These are phyloP conservation scores for Volucella inflata DNA, from an alignment of 2,888 invertebrate species.

Conservation along the genomic window DNA sequence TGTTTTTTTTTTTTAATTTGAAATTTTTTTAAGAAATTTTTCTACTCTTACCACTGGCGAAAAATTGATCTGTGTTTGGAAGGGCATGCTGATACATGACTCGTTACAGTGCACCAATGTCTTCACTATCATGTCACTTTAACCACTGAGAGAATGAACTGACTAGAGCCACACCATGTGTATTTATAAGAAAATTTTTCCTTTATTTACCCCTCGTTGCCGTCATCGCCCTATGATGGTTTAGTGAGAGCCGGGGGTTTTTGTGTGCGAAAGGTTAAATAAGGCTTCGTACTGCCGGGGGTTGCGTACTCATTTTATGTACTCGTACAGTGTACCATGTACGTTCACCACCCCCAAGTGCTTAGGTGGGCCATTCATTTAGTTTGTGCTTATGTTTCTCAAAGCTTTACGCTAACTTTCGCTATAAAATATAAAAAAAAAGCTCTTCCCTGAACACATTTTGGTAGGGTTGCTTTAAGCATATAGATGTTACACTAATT, in stretches of 20 bases:
- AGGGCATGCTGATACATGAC: constrained; percentile 84
- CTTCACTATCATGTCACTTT: constrained; percentile 84
- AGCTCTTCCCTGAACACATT: constrained; percentile 20
- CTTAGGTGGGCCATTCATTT: constrained; percentile 54
- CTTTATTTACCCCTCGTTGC: constrained; percentile 15
- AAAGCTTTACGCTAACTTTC: constrained; percentile 59
- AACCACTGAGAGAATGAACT: constrained; percentile 84
- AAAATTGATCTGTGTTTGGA: constrained; percentile 83
- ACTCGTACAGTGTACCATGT: constrained; percentile 15
- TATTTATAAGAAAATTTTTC: constrained; percentile 81
- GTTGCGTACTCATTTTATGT: not conserved
- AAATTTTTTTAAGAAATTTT: constrained; percentile 47
- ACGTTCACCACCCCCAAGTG: constrained; percentile 45
- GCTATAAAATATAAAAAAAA: constrained; percentile 22
- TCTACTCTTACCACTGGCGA: constrained; percentile 83
- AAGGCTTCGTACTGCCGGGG: constrained; percentile 13
- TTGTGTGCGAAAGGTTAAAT: not conserved
- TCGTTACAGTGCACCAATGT: constrained; percentile 83
- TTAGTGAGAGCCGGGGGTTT: constrained; percentile 28
- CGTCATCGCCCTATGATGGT: constrained; percentile 37
- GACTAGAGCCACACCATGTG: constrained; percentile 78
- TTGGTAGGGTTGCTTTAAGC: constrained; percentile 3
- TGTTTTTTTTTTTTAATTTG: constrained; percentile 15
- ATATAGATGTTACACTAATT: constrained; percentile 33
- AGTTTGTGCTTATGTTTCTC: not conserved